Conservation (phyloP, 2,888 invertebrate genomes). For the Pharmacophagus antenor region DNA sequence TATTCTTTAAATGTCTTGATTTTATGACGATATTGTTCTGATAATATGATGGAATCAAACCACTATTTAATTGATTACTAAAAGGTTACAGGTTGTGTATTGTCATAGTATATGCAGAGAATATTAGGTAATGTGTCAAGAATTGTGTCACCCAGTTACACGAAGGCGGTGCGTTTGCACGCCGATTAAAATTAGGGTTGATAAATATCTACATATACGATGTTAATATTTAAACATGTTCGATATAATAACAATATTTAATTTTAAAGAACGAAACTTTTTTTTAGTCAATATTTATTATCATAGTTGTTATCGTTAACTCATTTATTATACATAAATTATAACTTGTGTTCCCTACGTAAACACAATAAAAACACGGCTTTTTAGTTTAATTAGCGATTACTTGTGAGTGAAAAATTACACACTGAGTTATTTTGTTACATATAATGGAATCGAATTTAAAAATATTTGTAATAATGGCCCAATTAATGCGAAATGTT, state of each 20-base stretch:
- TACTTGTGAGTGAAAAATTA: background rate
- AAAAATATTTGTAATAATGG: background rate
- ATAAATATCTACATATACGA: conserved; percentile 1
- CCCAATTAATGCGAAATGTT: background rate
- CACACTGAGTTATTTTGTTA: background rate
- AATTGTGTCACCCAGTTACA: conserved; percentile 75
- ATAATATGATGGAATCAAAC: background rate
- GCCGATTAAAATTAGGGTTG: conserved; percentile 43
- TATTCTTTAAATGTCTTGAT: conserved; percentile 30
- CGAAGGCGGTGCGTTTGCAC: conserved; percentile 70
- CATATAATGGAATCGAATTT: background rate
- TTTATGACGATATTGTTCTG: background rate
- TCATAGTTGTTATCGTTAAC: background rate
- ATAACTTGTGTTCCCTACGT: background rate
- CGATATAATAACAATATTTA: too few species aligned
- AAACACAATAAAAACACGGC: background rate
- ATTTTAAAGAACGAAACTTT: background rate
- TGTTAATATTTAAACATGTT: conserved; percentile 2
- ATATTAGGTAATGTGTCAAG: conserved; percentile 70
- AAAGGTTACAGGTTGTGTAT: conserved; percentile 29
- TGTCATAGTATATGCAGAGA: conserved; percentile 50
- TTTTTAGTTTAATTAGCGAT: background rate
- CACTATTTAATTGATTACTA: background rate
- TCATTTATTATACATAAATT: too few species aligned
- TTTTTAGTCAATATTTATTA: background rate